Evolutionary conservation across 2,888 invertebrate genomes (phyloP).

Genomic region (Mayetiola destructor): DNA sequence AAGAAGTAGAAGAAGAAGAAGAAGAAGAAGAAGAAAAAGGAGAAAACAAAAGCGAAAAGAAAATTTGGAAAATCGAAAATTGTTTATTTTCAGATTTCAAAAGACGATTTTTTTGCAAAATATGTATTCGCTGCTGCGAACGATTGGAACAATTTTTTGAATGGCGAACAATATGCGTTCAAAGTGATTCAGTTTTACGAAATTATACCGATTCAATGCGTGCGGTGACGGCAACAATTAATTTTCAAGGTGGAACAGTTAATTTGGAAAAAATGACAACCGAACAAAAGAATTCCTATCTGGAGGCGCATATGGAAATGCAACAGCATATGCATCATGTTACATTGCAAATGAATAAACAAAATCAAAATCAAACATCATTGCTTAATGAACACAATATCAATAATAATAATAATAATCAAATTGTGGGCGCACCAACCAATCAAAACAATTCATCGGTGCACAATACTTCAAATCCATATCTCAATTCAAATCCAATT

Average conservation of each 20-base stretch:
- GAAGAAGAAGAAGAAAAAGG: too few relatives aligned
- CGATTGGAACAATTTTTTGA: conserved; percentile 53
- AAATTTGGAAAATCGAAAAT: not conserved
- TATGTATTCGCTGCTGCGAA: conserved; percentile 51
- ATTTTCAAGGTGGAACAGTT: conserved; percentile 51
- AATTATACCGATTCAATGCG: conserved; percentile 56
- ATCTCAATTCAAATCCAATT: conserved; percentile 6
- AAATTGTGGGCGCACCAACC: not conserved
- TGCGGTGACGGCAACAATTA: conserved; percentile 50
- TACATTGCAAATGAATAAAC: conserved; percentile 40
- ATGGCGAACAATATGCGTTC: conserved; percentile 50
- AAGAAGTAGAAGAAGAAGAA: too few relatives aligned
- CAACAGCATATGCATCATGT: conserved; percentile 66
- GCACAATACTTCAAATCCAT: not conserved
- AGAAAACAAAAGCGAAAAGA: too few relatives aligned
- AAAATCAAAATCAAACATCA: conserved; percentile 21
- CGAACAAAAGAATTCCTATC: conserved; percentile 57
- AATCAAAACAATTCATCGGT: conserved; percentile 2
- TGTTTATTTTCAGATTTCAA: conserved; percentile 42
- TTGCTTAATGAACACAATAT: not conserved
- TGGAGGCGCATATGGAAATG: conserved; percentile 59
- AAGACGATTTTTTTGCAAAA: conserved; percentile 58
- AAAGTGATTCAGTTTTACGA: conserved; percentile 49
- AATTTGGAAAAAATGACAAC: conserved; percentile 66
- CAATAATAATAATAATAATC: not conserved